Percentiles rank a stretch among this genome's conserved stretches.
Evolutionary conservation across 2,888 invertebrate species (phyloP).

Genomic region (Xanthorhoe designata): DNA sequence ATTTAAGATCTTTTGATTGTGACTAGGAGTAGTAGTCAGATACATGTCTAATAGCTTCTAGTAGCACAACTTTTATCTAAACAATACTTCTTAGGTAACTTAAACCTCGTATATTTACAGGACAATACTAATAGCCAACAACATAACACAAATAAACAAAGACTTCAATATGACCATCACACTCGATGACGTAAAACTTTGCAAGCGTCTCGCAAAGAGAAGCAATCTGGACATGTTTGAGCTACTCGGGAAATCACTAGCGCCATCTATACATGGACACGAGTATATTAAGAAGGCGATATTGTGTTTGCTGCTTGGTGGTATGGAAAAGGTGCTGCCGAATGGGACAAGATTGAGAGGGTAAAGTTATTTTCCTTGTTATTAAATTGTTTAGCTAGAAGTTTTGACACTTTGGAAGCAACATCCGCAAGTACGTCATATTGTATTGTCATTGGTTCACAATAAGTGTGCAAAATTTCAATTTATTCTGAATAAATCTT

Average conservation of each 20-base stretch:
- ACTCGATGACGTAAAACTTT: slow-evolving; percentile 94
- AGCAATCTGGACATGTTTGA: slow-evolving; percentile 94
- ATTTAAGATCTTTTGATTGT: too few species aligned
- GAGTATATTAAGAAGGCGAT: slow-evolving; percentile 98
- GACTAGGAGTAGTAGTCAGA: too few species aligned
- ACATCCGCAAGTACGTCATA: too few species aligned
- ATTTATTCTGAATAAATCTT: too few species aligned
- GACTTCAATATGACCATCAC: slow-evolving; percentile 92
- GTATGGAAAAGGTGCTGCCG: slow-evolving; percentile 96
- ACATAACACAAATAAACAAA: slow-evolving; percentile 95
- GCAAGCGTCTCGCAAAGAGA: slow-evolving; percentile 91
- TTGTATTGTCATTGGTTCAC: too few species aligned
- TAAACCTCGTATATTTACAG: slow-evolving; percentile 80
- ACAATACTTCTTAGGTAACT: not conserved
- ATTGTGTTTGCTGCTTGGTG: slow-evolving; percentile 96
- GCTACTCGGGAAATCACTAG: slow-evolving; percentile 94
- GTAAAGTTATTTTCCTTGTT: slow-evolving; percentile 62
- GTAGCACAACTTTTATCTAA: too few species aligned
- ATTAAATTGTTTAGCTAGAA: not conserved
- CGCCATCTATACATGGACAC: slow-evolving; percentile 99
- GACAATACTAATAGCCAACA: slow-evolving; percentile 97
- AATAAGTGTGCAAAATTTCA: too few species aligned
- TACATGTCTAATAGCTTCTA: too few species aligned
- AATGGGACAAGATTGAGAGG: slow-evolving; percentile 97
- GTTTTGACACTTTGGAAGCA: too few species aligned